Base-by-base conservation (phyloP, 1,140 invertebrate species). In the Spodoptera litura region DNA sequence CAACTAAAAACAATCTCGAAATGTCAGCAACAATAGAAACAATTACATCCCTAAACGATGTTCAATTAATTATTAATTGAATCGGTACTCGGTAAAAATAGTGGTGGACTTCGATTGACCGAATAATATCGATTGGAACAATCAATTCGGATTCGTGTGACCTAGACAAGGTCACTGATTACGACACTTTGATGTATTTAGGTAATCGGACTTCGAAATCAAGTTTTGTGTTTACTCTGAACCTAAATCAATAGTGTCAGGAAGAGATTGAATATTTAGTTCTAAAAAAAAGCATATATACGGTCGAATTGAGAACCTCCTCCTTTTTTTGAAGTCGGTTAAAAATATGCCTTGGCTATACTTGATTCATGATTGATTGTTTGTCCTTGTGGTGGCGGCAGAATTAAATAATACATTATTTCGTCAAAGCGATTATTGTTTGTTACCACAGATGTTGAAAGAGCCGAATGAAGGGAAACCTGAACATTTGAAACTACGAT, bases 21-120 rank as follows among this genome's bases (percentile, higher is more conserved):
- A 11, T 12, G 25, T n/a, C 44, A 70, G 25, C 13, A 31, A 27
- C 20, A 31, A 5, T 52, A 4, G 25, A 51, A 70, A n/a, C 38
- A 49, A 66, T 66, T 66, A 66, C 62, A 53, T 31, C 5, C 49
- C 66, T 27, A 70, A 70, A 70, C 44, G 20, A 31, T 13, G 25
- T 70, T 70, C 25, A 53, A 70, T 70, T 70, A 70, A 70, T 31
- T 6, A 70, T 53, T 70, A 70, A 70, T 52, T n/a, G 66, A 52
- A 70, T 31, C 49, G 66, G 66, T 3, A 52, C 35, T 68, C 64
- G 4, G 66, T 70, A 51, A 70, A 70, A 52, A 52, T 51, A 51
- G 49, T 25, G 35, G 44, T 20, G 20, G 25, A 52, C 27, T 70
- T 70, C 66, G 13, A 52, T 70, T 27, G 49, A 53, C 49, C 20